Conservation (phyloP, 2,113 vertebrate species). For the Atrichornis clamosus region DNA sequence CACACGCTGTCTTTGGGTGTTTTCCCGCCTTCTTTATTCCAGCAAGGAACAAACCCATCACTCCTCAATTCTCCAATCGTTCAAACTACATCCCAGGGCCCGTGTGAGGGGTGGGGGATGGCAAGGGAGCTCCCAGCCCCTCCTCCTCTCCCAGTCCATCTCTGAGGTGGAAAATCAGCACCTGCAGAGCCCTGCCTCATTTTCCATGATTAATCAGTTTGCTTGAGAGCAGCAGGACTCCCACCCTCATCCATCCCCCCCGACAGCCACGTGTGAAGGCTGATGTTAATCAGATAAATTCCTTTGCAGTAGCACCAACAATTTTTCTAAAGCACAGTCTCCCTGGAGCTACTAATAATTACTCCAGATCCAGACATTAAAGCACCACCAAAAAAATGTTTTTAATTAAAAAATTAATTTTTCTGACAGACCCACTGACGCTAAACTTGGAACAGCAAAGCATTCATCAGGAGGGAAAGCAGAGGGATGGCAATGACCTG, state of each 20-base stretch:
- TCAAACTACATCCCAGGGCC: not conserved
- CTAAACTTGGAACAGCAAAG: not conserved
- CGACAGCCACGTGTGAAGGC: constrained; percentile 19
- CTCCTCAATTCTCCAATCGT: not conserved
- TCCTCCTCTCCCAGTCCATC: not conserved
- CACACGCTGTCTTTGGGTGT: not conserved
- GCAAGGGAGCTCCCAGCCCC: not conserved
- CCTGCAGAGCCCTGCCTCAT: not conserved
- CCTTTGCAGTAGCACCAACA: constrained; percentile 53
- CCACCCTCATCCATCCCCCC: not conserved
- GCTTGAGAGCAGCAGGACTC: constrained; percentile 1
- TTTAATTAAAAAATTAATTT: constrained; percentile 80
- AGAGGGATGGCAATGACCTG: not conserved
- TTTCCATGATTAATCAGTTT: constrained; percentile 21
- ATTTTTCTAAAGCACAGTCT: constrained; percentile 65
- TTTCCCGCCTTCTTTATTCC: not conserved
- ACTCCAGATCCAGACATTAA: constrained; percentile 70
- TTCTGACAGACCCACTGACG: constrained; percentile 43
- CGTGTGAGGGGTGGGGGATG: rapidly evolving
- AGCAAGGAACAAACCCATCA: not conserved
- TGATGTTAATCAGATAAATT: constrained; percentile 69
- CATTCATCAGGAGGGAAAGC: not conserved
- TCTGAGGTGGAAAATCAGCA: not conserved
- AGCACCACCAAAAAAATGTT: constrained; percentile 39
- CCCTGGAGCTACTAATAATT: constrained; percentile 71